Base-by-base conservation (phyloP, 2,888 invertebrate genomes). In the Sinotaia quadrata region DNA sequence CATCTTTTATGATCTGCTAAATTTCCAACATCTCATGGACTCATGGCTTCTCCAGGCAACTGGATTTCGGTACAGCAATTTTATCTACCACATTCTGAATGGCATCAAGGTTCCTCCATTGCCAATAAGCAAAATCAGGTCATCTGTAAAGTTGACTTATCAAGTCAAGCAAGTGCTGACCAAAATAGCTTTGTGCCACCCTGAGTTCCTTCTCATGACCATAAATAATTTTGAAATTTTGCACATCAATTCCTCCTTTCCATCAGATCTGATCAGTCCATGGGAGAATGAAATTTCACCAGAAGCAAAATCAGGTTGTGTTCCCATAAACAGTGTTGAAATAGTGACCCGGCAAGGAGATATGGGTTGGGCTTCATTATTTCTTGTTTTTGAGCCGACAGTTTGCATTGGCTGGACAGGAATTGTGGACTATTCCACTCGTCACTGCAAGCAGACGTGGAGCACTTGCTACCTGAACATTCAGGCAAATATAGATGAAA, bases 21-120 rank as follows among this genome's bases (percentile, higher is more conserved):
- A 54, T 18, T 63, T 63, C 37, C 51, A 63, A 31, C 63, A 63
- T 34, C 41, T 63, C n/a, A 21, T 63, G 29, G 63, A 63, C 10
- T 34, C 52, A 3, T 63, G 63, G 63, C 24, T 63, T 27, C 37
- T 63, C n/a, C 63, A 63, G 31, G 63, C 51, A 21, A 2, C 41
- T 7, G 54, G 41, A n/a, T 52, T 51, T 21, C 51, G 54, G 21
- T 37, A 52, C 31, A 24, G 51, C n/a, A 62, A 33, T 31, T 62
- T 62, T 27, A 24, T 51, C 18, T 36, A 21, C 4, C 47, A 51
- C 18, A 27, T 51, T n/a, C 18, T 51, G 27, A 44, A 47, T 21
- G 31, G 49, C 33, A 10, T 24, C 4, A 12, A 21, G 0, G 37
- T 15, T 10, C 63, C 54, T 29, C 63, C 63, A 24, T 18, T 52